Base-by-base conservation (phyloP, 1,140 invertebrate genomes). In the Trachymyrmex cornetzi region DNA sequence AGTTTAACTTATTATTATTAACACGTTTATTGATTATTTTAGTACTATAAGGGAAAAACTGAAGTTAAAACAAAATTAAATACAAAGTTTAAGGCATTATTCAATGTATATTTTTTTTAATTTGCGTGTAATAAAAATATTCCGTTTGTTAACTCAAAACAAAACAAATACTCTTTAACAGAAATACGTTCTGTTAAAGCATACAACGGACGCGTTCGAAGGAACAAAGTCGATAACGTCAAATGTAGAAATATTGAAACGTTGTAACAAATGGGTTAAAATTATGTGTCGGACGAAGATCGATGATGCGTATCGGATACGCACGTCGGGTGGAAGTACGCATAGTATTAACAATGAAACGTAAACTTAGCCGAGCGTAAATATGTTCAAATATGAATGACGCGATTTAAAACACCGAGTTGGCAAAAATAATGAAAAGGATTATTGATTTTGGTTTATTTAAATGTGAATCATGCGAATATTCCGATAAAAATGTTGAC, bases 381-480 rank as follows among this genome's bases (percentile, higher is more conserved):
- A 84, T 84, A 84, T 48, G 69, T 48, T 84, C 67, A 75, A 84
- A 84, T 84, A 84, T 75, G 38, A 84, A 84, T 75, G 69, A 84
- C 34, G 55, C 55, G 38, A 61, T 74, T 48, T 75, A 48, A 63
- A 63, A 34, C 24, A 30, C 3, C 55, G 57, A 61, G n/a, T 30
- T 34, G 34, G 55, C 30, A 24, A 11, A 55, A n/a, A 75, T 84
- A 84, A 84, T 74, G 57, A 75, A 74, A 75, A 24, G 19, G 38
- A 82, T 82, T 84, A 75, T 84, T 71, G 38, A 74, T 61, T 74
- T 61, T 61, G 12, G 1, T 75, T 84, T 74, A 75, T 84, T 84
- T 34, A 22, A 48, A 66, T 61, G 57, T 61, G 55, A 61, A 57
- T 75, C 55, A 50, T 38, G 69, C 55, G n/a, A 61, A 34, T n/a